These are phyloP conservation scores for Myotis lucifugus DNA, from an alignment of 2,113 vertebrate species.

Conservation along the genomic window DNA sequence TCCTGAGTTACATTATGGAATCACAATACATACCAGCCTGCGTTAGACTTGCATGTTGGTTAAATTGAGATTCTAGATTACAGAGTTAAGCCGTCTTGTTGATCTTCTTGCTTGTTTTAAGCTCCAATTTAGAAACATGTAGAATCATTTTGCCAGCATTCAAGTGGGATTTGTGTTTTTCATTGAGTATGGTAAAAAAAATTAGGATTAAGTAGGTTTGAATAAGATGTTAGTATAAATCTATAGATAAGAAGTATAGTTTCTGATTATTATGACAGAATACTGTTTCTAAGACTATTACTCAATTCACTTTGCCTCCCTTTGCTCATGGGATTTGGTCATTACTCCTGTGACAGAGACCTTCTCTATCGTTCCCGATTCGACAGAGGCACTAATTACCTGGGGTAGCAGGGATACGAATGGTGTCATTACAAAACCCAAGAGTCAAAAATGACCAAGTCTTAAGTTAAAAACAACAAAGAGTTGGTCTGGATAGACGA, in stretches of 20 bases:
- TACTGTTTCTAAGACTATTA: conserved; percentile 16
- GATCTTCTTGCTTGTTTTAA: not conserved
- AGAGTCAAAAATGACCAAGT: not conserved
- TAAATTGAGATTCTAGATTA: conserved; percentile 8
- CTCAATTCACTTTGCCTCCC: not conserved
- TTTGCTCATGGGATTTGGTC: not conserved
- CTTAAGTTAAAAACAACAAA: not conserved
- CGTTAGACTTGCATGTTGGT: not conserved
- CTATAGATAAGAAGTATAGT: not conserved
- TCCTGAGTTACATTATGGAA: not conserved
- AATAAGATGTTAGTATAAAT: conserved; percentile 28
- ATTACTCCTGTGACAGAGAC: not conserved
- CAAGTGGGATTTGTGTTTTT: conserved; percentile 3
- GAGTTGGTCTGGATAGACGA: not conserved
- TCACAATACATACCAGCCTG: not conserved
- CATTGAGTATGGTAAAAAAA: not conserved
- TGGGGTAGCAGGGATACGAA: not conserved
- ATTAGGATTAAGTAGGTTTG: conserved; percentile 14
- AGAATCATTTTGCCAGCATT: conserved; percentile 19
- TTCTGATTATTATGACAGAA: conserved; percentile 16
- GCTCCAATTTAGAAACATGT: not conserved
- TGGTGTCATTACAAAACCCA: not conserved
- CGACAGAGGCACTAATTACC: not conserved
- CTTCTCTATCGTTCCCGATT: not conserved
- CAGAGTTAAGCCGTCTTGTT: not conserved